Evolutionary conservation across 2,888 invertebrate genomes (phyloP), one percentile per base, ranked within the genome.

Genomic region (Arge pagana): DNA sequence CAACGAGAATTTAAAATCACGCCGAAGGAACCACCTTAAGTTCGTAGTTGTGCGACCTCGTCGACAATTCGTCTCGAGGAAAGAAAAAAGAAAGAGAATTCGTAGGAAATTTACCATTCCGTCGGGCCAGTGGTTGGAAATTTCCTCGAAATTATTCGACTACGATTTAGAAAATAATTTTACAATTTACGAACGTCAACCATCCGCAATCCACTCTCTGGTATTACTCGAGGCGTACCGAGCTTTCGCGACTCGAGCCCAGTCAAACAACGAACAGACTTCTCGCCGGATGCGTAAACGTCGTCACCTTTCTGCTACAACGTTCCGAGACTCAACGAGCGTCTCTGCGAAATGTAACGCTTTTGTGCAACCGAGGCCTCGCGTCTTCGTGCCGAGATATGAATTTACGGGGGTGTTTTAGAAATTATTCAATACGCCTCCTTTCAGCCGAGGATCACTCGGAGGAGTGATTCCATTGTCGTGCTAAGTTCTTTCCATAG

Each of bases 351-450:
- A 36, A 51, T 33, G 33, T 43, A 15, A 36, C 15, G 42, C 43
- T 19, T 35, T 51, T 51, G 50, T 51, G 19, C 24, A 23, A 11
- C 23, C 11, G 24, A 51, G 33, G 33, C 50, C 19, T 13, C 36
- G 24, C 43, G 43, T 42, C 36, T 31, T 13, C 42, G 33, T 26
- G 43, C 43, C 43, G 36, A 42, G 36, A 42, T 51, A 35, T 36
- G 43, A 51, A 43, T 43, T 51, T 51, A 51, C 28, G 18, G 33
- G 36, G 35, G 16, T 19, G 43, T 51, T 35, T 33, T 30, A 33
- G 41, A 21, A 30, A 41, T 50, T 51, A 51, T 51, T 41, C 50
- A 51, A 51, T 36, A 35, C 30, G 45, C n/a, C n/a, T n/a, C n/a
- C n/a, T n/a, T n/a, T n/a, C n/a, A n/a, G n/a, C 35, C 35, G 15